These are phyloP conservation scores for Parazoanthus darwini DNA, from an alignment of 92 coral and sea anemone genomes.

Conservation along the genomic window DNA sequence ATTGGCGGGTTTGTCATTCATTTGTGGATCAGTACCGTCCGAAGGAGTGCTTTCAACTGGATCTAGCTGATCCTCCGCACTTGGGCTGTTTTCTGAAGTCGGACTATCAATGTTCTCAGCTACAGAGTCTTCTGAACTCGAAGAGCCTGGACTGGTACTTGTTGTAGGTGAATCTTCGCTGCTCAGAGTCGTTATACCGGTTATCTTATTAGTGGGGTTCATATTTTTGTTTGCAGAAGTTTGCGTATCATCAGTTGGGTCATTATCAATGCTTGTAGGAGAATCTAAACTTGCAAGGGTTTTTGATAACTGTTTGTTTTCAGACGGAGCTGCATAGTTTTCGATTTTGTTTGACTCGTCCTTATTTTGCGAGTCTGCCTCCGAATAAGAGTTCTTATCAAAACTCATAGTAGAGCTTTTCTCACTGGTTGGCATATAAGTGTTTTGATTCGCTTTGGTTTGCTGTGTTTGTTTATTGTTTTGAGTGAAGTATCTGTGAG, in stretches of 20 bases:
- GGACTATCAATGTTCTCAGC: slow-evolving; percentile 13
- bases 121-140: not conserved
- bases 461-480: not conserved
- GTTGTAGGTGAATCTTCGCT: not conserved
- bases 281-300: slow-evolving; percentile 25
- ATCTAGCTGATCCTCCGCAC: slow-evolving; percentile 32
- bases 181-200: slow-evolving; percentile 12
- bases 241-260: slow-evolving; percentile 3
- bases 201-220: not conserved
- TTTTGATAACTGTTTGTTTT: not conserved
- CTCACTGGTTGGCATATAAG: not conserved
- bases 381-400: not conserved
- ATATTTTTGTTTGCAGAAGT: not conserved
- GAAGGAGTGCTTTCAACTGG: slow-evolving; percentile 4
- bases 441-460: slow-evolving; percentile 1
- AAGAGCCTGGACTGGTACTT: not conserved
- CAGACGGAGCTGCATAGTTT: not conserved
- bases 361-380: not conserved
- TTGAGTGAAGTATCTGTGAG: slow-evolving; percentile 19
- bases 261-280: not conserved
- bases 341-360: not conserved
- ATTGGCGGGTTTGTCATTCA: slow-evolving; percentile 15
- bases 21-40: not conserved
- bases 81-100: not conserved
- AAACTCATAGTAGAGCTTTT: not conserved